Conservation (phyloP, 2,797 vertebrate species). For the Coluber constrictor region DNA sequence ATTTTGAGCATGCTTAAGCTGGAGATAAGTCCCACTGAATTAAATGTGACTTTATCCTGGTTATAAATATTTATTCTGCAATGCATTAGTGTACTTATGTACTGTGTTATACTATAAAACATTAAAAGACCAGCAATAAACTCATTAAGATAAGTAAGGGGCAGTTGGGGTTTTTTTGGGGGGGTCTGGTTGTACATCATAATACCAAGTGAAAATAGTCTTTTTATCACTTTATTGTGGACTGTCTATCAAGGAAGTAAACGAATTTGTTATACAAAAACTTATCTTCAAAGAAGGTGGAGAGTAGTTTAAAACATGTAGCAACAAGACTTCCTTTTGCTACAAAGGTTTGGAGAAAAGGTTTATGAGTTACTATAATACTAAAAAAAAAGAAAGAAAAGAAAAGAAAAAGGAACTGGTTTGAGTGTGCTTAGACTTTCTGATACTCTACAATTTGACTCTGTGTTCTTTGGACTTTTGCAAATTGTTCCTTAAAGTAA, state of each 20-base stretch:
- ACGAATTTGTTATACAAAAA: rapidly evolving
- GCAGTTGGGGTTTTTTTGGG: not conserved
- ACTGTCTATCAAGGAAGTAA: slow-evolving; percentile 27
- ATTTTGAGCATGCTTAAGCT: not conserved
- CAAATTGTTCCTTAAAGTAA: slow-evolving; percentile 60
- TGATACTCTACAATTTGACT: slow-evolving; percentile 28
- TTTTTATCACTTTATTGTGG: not conserved
- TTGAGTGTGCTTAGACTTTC: not conserved
- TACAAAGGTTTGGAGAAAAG: not conserved
- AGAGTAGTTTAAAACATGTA: not conserved
- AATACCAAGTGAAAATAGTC: not conserved
- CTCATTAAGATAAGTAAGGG: not conserved
- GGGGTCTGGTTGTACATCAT: rapidly evolving
- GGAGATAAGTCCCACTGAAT: not conserved
- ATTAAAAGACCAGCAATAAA: not conserved
- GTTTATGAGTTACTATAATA: not conserved
- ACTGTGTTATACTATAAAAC: not conserved
- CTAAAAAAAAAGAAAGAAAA: not conserved
- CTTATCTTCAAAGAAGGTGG: not conserved
- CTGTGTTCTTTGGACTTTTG: slow-evolving; percentile 39
- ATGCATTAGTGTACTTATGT: not conserved
- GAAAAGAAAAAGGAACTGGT: not conserved
- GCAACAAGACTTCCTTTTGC: not conserved
- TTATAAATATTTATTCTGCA: not conserved
- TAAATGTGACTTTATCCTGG: not conserved